These are phyloP conservation scores for Colletes gigas DNA, from an alignment of 1,140 invertebrate genomes.

Conservation along the genomic window DNA sequence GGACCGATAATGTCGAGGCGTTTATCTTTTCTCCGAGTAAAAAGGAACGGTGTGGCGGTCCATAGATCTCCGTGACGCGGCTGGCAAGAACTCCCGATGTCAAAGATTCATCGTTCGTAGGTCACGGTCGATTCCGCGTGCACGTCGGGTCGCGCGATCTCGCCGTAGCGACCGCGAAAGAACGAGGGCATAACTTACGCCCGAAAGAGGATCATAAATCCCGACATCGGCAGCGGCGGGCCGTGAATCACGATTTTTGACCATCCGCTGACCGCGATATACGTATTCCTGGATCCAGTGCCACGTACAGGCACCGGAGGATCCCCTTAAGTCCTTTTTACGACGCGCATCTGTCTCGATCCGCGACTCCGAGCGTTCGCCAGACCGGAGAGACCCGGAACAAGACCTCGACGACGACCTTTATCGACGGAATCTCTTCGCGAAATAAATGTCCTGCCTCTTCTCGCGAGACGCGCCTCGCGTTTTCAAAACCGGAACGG, in stretches of 20 bases:
- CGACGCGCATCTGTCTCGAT: constrained; percentile 17
- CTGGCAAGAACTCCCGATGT: not conserved
- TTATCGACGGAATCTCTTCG: not conserved
- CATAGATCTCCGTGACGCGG: not conserved
- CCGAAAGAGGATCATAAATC: constrained; percentile 68
- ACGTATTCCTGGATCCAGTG: constrained; percentile 6
- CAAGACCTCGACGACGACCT: not conserved
- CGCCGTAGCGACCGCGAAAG: constrained; percentile 14
- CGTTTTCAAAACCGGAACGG: constrained; percentile 1
- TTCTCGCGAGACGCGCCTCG: not conserved
- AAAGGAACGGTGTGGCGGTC: not conserved
- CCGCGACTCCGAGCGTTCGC: too few species aligned
- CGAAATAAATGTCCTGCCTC: constrained; percentile 17
- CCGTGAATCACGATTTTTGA: constrained; percentile 75
- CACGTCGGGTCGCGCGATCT: constrained; percentile 1
- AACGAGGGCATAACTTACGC: constrained; percentile 65
- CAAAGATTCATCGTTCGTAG: constrained; percentile 14
- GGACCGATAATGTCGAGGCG: not conserved
- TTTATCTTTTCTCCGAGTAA: not conserved
- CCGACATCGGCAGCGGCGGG: constrained; percentile 56
- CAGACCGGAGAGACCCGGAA: not conserved
- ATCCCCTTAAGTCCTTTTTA: constrained; percentile 22
- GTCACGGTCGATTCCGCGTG: constrained; percentile 28
- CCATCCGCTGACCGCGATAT: constrained; percentile 12
- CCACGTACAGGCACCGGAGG: constrained; percentile 12